Conservation (phyloP, 1,140 invertebrate species). For the Nixonia krombeini region DNA sequence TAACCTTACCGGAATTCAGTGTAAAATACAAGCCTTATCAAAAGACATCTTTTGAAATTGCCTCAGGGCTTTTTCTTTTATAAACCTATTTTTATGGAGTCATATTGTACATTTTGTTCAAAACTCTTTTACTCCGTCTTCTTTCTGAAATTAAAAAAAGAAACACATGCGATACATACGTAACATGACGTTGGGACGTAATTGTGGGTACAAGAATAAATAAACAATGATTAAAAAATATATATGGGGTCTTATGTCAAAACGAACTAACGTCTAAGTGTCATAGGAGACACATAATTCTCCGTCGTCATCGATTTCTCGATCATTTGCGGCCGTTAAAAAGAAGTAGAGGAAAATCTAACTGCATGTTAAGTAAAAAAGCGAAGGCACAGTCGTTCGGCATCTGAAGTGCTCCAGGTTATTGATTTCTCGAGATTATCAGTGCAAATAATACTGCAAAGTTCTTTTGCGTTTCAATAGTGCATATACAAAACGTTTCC, state of each 20-base stretch:
- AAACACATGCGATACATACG: background rate
- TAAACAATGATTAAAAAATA: constrained; percentile 5
- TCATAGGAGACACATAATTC: background rate
- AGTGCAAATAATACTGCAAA: constrained; percentile 62
- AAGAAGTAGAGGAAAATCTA: background rate
- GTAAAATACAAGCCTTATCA: constrained; percentile 24
- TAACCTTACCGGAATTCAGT: constrained; percentile 23
- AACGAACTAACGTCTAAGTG: constrained; percentile 1
- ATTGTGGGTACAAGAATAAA: constrained; percentile 5
- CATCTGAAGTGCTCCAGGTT: constrained; percentile 44
- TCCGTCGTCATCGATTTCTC: background rate
- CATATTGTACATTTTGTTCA: constrained; percentile 23
- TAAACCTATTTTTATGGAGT: constrained; percentile 7
- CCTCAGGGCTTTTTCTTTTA: background rate
- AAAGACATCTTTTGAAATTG: constrained; percentile 10
- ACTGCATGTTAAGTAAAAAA: constrained; percentile 27
- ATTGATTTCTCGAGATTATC: constrained; percentile 39
- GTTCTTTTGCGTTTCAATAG: constrained; percentile 34
- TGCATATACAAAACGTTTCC: constrained; percentile 14
- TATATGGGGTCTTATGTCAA: background rate
- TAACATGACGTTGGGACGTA: background rate
- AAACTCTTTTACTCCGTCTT: constrained; percentile 2
- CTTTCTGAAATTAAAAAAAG: constrained; percentile 2
- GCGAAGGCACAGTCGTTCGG: constrained; percentile 47
- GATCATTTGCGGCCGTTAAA: background rate